Evolutionary conservation across 2,113 vertebrate species (phyloP).

Genomic region (Tachysurus vachellii): DNA sequence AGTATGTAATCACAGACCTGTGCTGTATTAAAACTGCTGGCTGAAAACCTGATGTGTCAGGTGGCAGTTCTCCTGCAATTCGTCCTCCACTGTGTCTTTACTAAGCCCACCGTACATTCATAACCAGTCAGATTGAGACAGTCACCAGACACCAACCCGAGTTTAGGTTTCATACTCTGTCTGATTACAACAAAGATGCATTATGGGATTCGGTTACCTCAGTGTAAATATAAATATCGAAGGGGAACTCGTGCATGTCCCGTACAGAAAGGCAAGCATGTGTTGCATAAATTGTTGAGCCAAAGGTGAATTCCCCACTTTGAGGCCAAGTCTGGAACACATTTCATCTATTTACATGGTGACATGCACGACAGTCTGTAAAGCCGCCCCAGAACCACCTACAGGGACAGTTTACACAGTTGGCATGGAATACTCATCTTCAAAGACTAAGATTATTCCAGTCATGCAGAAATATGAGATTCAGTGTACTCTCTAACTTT

Average conservation of each 20-base stretch:
- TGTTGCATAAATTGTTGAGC: conserved; percentile 9
- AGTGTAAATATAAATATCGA: conserved; percentile 22
- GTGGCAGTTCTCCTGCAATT: not conserved
- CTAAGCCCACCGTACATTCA: not conserved
- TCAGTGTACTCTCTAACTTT: not conserved
- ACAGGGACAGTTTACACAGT: conserved; percentile 41
- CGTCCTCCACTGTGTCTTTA: not conserved
- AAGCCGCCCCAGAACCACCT: not conserved
- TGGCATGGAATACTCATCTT: conserved; percentile 30
- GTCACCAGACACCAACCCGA: not conserved
- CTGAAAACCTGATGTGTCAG: not conserved
- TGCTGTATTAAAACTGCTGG: not conserved
- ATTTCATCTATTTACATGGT: conserved; percentile 32
- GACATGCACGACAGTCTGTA: conserved; percentile 34
- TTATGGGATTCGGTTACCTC: conserved; percentile 25
- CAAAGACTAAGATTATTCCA: not conserved
- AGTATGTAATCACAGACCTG: not conserved
- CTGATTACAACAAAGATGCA: conserved; percentile 27
- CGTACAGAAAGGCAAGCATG: conserved; percentile 11
- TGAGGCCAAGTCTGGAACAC: conserved; percentile 38
- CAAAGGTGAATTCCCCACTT: conserved; percentile 31
- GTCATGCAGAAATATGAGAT: not conserved
- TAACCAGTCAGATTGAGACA: not conserved
- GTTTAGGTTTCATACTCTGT: not conserved
- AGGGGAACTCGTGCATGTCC: not conserved